Base-by-base conservation (phyloP, 2,888 invertebrate species). In the Sthenelais limicola region DNA sequence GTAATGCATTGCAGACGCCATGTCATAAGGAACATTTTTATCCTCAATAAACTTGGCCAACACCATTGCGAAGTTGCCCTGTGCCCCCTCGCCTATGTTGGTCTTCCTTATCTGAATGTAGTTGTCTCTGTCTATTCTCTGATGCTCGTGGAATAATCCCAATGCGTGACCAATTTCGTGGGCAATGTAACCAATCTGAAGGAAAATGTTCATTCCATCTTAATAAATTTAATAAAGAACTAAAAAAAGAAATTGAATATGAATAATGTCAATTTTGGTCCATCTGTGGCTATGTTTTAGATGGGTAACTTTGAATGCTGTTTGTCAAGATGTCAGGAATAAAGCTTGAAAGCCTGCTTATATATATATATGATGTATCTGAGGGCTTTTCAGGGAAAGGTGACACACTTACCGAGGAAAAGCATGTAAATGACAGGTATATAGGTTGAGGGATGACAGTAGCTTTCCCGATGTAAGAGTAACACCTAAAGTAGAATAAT, bases 81-180 rank as follows among this genome's bases (percentile, higher is more conserved):
- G 26, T 26, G 62, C 56, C 0, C 54, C 51, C 5, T 48, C 21
- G 15, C 38, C 9, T 38, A 77, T 73, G 71, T 74, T 76, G 32
- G 66, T 56, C 24, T 56, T 66, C 38, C 69, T 48, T 58, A 79
- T 68, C 2, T 9, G 71, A 49, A 79, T 72, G 74, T 72, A 78
- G 15, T 56, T 18, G 49, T 78, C 75, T 30, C 79, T 48, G 51
- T 79, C 79, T 1, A 62, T 33, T 30, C 79, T 33, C 74, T 77
- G 78, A 51, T 79, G 78, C 32, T 79, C 78, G 52, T 76, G 75
- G 47, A 74, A 68, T 51, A 77, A 47, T 33, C 79, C 78, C 21
- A 79, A 52, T 0, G 77, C 68, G 43, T 78, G 78, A n/a, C 74
- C 77, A 4, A 79, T 75, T 68, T 78, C 78, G 47, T 78, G 78